Percentiles rank a stretch among this genome's conserved stretches.
Evolutionary conservation across 2,113 vertebrate species (phyloP).

Genomic region (Cephalopterus ornatus): DNA sequence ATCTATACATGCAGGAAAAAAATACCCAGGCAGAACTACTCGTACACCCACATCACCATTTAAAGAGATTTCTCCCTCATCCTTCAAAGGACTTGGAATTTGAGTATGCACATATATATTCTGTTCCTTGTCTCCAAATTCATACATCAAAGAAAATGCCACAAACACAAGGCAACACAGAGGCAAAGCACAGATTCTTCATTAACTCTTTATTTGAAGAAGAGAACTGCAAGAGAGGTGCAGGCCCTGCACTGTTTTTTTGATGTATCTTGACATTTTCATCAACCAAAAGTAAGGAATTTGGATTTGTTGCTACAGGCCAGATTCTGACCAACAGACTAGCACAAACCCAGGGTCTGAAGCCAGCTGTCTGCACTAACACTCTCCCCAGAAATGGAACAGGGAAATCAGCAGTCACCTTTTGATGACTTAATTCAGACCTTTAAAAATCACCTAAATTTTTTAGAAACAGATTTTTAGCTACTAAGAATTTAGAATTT

Average conservation of each 20-base stretch:
- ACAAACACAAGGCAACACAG: background rate
- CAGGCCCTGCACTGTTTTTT: background rate
- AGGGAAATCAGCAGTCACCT: background rate
- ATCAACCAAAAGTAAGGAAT: background rate
- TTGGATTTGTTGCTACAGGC: background rate
- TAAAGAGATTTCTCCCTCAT: conserved; percentile 8
- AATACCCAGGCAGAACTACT: background rate
- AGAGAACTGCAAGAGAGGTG: background rate
- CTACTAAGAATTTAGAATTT: background rate
- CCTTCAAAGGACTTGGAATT: background rate
- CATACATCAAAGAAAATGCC: background rate
- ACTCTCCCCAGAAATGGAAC: background rate
- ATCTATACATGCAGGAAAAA: background rate
- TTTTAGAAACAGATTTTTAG: background rate
- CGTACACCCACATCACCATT: background rate
- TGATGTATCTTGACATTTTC: background rate
- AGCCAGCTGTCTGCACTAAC: background rate
- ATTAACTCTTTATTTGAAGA: background rate
- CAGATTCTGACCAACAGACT: background rate
- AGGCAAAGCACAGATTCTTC: background rate
- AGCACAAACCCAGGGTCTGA: background rate
- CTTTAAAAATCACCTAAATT: background rate
- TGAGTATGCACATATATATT: background rate
- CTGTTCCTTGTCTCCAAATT: background rate
- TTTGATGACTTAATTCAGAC: background rate